These are phyloP conservation scores for Drosophila algonquin DNA, from an alignment of 2,888 invertebrate genomes.

Conservation along the genomic window DNA sequence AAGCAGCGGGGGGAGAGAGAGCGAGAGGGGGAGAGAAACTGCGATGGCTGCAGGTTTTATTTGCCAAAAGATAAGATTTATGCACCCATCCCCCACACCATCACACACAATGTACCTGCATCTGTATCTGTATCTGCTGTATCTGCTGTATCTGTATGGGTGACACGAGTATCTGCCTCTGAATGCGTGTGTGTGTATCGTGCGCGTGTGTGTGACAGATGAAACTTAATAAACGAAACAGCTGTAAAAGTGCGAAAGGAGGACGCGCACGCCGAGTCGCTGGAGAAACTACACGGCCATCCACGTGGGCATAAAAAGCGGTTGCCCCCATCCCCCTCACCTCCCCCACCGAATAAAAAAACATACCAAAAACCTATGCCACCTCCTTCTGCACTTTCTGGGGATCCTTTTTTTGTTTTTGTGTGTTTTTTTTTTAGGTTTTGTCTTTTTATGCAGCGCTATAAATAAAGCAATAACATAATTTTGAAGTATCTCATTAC, in stretches of 20 bases:
- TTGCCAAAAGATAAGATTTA: conserved; percentile 41
- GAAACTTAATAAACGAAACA: conserved; percentile 41
- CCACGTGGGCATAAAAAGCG: conserved; percentile 52
- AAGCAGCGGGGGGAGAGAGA: neutral
- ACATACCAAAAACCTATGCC: conserved; percentile 1
- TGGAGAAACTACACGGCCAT: conserved; percentile 28
- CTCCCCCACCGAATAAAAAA: neutral
- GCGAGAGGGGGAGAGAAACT: conserved; percentile 1
- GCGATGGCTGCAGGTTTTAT: conserved; percentile 39
- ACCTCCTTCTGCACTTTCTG: neutral
- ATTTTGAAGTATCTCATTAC: conserved; percentile 79
- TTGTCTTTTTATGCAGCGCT: conserved; percentile 62
- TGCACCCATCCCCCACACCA: conserved; percentile 18
- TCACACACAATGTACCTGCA: neutral
- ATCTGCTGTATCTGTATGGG: neutral
- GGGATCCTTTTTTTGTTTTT: neutral
- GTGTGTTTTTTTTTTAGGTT: neutral
- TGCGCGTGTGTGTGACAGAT: conserved; percentile 38
- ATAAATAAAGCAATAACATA: conserved; percentile 80
- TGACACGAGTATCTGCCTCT: neutral
- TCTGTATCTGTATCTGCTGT: too few species aligned
- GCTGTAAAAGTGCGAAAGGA: conserved; percentile 48
- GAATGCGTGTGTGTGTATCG: too few species aligned
- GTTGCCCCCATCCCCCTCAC: neutral
- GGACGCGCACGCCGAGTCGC: neutral